Conservation (phyloP, 2,113 vertebrate genomes). For the Chaetorhynchus papuensis region DNA sequence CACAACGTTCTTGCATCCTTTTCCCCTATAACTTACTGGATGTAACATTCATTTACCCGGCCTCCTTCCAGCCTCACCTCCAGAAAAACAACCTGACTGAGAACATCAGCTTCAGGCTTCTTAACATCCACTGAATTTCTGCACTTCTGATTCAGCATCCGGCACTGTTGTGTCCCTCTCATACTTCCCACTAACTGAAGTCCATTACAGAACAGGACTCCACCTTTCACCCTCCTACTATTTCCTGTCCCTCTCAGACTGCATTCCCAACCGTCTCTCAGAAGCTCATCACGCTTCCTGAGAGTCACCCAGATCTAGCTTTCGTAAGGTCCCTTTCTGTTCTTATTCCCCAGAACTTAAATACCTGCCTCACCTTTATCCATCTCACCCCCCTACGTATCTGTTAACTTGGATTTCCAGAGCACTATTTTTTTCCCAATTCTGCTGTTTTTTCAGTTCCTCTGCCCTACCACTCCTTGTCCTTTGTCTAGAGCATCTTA, state of each 20-base stretch:
- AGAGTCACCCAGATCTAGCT: neutral
- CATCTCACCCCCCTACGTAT: neutral
- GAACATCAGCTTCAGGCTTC: neutral
- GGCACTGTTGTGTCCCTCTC: neutral
- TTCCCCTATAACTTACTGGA: neutral
- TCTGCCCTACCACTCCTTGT: neutral
- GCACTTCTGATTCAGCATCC: neutral
- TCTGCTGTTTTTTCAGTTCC: neutral
- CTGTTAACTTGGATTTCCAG: neutral
- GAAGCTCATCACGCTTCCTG: neutral
- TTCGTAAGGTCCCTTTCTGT: neutral
- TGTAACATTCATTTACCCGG: neutral
- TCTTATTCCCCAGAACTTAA: neutral
- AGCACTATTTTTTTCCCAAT: neutral
- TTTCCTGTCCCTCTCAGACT: neutral
- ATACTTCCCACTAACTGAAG: neutral
- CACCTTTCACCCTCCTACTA: constrained; percentile 11
- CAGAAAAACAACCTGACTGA: neutral
- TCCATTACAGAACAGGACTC: neutral
- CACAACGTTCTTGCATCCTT: neutral
- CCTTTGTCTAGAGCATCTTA: neutral
- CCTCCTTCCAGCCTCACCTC: neutral
- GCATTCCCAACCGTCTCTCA: neutral
- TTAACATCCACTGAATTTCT: neutral
- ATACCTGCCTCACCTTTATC: neutral